phyloP scores from a whole-genome alignment of 1,140 invertebrate genomes.

The Aradophagus sp. region DNA sequence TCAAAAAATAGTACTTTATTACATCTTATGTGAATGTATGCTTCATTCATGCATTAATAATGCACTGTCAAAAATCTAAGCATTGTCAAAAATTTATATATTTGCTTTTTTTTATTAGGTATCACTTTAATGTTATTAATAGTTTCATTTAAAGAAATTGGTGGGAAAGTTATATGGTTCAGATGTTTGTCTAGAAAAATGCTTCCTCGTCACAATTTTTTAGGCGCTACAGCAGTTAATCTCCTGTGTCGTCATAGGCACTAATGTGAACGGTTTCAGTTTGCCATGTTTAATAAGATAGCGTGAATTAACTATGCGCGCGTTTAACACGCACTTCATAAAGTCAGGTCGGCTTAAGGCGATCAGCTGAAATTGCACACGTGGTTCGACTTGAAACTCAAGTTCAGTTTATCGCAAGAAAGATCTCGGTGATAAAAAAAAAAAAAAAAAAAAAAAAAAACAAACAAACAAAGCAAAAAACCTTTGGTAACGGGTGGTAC shows the following conservation, averaged over 20 bases:
- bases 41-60: no score
- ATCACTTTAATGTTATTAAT: conserved; percentile 6
- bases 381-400: conserved; percentile 27
- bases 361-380: conserved; percentile 47
- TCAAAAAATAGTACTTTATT: no score
- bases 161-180: conserved; percentile 1
- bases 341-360: conserved; percentile 57
- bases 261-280: conserved; percentile 55
- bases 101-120: no score
- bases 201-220: conserved; percentile 9
- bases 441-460: no score
- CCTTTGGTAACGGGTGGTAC: no score
- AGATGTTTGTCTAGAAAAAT: conserved; percentile 5
- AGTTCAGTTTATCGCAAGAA: conserved; percentile 35
- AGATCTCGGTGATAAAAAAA: conserved; percentile 51
- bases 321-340: conserved; percentile 44
- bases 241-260: conserved; percentile 51
- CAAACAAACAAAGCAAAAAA: no score
- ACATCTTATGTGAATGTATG: no score
- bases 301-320: conserved; percentile 51
- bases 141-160: conserved; percentile 4
- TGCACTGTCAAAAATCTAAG: no score
- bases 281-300: conserved; percentile 56
- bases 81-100: no score
- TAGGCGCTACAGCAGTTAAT: conserved; percentile 49